Evolutionary conservation across 2,888 invertebrate genomes (phyloP).

Genomic region (Athalia cordata): DNA sequence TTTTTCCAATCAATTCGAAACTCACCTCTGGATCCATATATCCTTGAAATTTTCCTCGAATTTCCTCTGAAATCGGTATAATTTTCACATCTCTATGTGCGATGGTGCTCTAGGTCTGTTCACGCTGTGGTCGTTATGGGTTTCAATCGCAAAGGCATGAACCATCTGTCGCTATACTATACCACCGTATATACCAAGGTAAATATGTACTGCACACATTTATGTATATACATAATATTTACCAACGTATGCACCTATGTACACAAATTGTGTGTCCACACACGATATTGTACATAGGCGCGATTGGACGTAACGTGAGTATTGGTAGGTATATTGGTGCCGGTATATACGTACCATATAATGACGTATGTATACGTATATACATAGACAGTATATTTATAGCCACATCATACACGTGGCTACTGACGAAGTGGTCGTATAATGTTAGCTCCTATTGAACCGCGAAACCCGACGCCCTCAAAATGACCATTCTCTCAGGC

Average conservation of each 20-base stretch:
- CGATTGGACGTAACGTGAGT: too few relatives aligned
- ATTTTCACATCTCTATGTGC: not conserved
- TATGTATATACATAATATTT: not conserved
- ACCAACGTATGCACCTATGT: too few relatives aligned
- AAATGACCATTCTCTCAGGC: slow-evolving; percentile 38
- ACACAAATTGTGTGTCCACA: too few relatives aligned
- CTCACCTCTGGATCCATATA: too few relatives aligned
- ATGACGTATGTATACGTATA: too few relatives aligned
- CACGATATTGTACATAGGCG: too few relatives aligned
- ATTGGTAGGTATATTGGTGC: too few relatives aligned
- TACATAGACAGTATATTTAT: too few relatives aligned
- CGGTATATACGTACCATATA: too few relatives aligned
- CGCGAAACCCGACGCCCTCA: not conserved
- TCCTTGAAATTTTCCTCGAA: too few relatives aligned
- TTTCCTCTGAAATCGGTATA: not conserved
- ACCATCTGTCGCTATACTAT: slow-evolving; percentile 27
- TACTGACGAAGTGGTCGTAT: slow-evolving; percentile 22
- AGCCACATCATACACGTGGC: not conserved
- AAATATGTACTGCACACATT: too few relatives aligned
- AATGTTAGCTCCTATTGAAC: slow-evolving; percentile 4
- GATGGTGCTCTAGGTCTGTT: not conserved
- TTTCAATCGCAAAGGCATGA: slow-evolving; percentile 11
- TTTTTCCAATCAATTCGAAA: too few relatives aligned
- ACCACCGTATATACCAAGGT: not conserved
- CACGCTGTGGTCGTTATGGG: not conserved